A percentile compares a stretch with the other conserved stretches of the same genome.
Conservation (phyloP, 2,797 vertebrate species). For the Lophura swinhoii region DNA sequence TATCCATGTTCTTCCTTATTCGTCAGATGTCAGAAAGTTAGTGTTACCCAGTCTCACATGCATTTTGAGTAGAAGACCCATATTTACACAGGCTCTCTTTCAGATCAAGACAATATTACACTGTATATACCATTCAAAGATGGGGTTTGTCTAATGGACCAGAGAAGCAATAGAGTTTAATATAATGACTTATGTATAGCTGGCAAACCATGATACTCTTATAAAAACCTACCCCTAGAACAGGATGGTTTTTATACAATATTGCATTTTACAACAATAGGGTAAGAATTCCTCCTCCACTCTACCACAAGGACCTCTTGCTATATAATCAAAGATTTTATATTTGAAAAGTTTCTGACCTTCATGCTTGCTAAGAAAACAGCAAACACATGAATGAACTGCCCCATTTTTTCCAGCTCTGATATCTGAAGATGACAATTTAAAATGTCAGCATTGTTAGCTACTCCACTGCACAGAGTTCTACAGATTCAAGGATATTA, state of each 20-base stretch:
- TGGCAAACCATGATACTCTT: not conserved
- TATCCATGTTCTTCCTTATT: too few relatives aligned
- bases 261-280: not conserved
- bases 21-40: not conserved
- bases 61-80: not conserved
- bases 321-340: not conserved
- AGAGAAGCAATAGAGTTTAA: not conserved
- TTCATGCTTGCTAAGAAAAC: conserved; percentile 43
- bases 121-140: not conserved
- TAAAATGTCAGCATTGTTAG: conserved; percentile 55
- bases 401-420: conserved; percentile 11
- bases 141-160: not conserved
- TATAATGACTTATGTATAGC: not conserved
- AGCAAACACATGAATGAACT: not conserved
- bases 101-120: not conserved
- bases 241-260: not conserved
- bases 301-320: not conserved
- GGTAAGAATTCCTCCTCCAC: not conserved
- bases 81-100: not conserved
- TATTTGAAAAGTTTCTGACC: conserved; percentile 37
- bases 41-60: not conserved
- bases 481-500: conserved; percentile 32
- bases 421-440: conserved; percentile 37
- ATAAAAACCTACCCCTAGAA: not conserved
- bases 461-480: conserved; percentile 11